phyloP scores from a whole-genome alignment of 2,888 invertebrate genomes.

The Coecobrya sp. region DNA sequence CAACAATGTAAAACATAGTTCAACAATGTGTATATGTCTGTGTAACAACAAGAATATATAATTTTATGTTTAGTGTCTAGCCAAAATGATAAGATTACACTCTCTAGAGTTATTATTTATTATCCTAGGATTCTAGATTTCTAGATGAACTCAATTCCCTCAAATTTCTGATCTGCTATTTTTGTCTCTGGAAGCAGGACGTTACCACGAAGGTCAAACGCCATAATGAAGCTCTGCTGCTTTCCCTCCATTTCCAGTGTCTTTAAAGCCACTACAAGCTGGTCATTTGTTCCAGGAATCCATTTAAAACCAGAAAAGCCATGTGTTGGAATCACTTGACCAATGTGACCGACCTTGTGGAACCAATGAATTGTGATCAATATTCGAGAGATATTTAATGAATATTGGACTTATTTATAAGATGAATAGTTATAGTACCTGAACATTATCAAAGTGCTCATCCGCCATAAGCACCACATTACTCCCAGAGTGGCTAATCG shows the following conservation, averaged over 20 bases:
- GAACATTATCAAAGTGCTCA: conserved; percentile 91
- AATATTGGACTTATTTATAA: neutral
- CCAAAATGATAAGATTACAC: too few relatives aligned
- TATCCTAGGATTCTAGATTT: too few relatives aligned
- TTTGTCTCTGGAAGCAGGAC: conserved; percentile 91
- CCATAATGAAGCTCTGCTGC: conserved; percentile 95
- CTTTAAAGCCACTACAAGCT: conserved; percentile 96
- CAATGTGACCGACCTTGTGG: conserved; percentile 89
- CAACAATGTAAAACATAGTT: too few relatives aligned
- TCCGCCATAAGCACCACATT: conserved; percentile 95
- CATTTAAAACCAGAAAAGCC: conserved; percentile 99
- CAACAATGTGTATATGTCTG: too few relatives aligned
- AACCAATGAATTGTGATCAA: neutral
- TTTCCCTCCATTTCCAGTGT: conserved; percentile 95
- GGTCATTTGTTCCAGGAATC: conserved; percentile 95
- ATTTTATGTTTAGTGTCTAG: too few relatives aligned
- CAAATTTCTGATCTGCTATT: conserved; percentile 92
- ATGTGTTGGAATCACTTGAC: conserved; percentile 91
- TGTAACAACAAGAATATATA: too few relatives aligned
- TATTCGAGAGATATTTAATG: too few relatives aligned
- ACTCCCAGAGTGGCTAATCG: conserved; percentile 96
- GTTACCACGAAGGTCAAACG: conserved; percentile 93
- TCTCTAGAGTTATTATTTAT: too few relatives aligned
- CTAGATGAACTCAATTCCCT: conserved; percentile 95
- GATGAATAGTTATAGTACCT: conserved; percentile 89